phyloP scores from a whole-genome alignment of 2,113 vertebrate species.

The Ophiodon elongatus region DNA sequence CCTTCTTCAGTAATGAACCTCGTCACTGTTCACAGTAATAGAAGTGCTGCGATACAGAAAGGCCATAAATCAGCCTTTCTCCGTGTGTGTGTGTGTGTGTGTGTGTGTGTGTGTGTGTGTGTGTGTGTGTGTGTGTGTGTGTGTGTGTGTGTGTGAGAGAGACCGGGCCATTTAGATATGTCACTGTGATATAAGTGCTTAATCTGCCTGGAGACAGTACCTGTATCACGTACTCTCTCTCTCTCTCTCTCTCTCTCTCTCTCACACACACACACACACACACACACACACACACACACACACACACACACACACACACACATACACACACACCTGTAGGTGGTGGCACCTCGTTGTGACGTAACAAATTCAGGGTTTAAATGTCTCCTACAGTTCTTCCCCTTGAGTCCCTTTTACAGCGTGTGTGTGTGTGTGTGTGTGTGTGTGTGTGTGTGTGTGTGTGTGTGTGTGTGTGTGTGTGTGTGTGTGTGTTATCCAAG shows the following conservation, averaged over 20 bases:
- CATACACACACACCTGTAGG: conserved; percentile 19
- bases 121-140: conserved; percentile 26
- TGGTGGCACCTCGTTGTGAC: conserved; percentile 1
- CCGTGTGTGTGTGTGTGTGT: conserved; percentile 20
- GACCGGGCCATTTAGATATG: conserved; percentile 51
- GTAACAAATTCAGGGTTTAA: conserved; percentile 32
- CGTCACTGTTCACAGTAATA: conserved; percentile 47
- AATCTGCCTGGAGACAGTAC: conserved; percentile 79
- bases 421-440: conserved; percentile 24
- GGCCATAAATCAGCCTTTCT: conserved; percentile 56
- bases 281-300: conserved; percentile 7
- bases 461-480: conserved; percentile 27
- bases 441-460: conserved; percentile 27
- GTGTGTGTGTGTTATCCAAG: conserved; percentile 41
- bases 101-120: conserved; percentile 30
- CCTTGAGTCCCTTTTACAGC: neutral
- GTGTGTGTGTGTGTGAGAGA: conserved; percentile 23
- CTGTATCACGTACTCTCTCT: conserved; percentile 35
- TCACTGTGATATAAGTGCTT: conserved; percentile 55
- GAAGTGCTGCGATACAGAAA: conserved; percentile 35
- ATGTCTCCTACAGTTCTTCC: neutral
- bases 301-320: neutral
- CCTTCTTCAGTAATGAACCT: conserved; percentile 46
- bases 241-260: conserved; percentile 2
- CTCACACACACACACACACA: conserved; percentile 7